Percentiles rank a stretch among this genome's conserved stretches.
Conservation (phyloP, 2,113 vertebrate species). For the Oncorhynchus keta region DNA sequence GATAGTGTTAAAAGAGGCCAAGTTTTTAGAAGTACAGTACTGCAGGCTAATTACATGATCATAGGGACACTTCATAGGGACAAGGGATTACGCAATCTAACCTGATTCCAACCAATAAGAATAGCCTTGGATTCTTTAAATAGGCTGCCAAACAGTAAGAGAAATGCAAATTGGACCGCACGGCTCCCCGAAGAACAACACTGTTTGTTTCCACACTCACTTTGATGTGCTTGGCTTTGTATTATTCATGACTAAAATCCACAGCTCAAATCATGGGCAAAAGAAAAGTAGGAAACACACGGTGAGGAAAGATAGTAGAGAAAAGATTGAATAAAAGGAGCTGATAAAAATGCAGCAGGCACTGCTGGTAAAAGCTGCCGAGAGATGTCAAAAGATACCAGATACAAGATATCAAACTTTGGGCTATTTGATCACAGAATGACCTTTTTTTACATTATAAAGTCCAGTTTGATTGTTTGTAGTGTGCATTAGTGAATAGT, state of each 20-base stretch:
- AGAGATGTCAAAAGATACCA: constrained; percentile 39
- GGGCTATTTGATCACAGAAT: constrained; percentile 11
- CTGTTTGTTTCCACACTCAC: constrained; percentile 24
- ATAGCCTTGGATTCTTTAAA: constrained; percentile 5
- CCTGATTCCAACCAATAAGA: neutral
- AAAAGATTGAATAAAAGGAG: constrained; percentile 1
- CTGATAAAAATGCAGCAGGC: neutral
- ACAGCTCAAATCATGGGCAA: constrained; percentile 20
- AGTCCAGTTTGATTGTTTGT: constrained; percentile 19
- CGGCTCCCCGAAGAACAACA: constrained; percentile 1
- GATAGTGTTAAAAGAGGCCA: neutral
- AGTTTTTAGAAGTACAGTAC: neutral
- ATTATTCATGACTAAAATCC: constrained; percentile 31
- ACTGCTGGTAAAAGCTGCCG: constrained; percentile 9
- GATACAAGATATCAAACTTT: constrained; percentile 23
- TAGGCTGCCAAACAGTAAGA: constrained; percentile 2
- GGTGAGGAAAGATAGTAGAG: constrained; percentile 42
- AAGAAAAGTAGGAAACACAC: constrained; percentile 33
- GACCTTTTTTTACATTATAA: constrained; percentile 27
- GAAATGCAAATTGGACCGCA: constrained; percentile 17
- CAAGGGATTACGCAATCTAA: neutral
- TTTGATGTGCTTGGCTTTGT: constrained; percentile 54
- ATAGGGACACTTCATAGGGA: neutral
- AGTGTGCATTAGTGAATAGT: neutral
- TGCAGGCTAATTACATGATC: neutral